phyloP scores from a whole-genome alignment of 2,797 vertebrate genomes.

The Eulemur rubriventer region DNA sequence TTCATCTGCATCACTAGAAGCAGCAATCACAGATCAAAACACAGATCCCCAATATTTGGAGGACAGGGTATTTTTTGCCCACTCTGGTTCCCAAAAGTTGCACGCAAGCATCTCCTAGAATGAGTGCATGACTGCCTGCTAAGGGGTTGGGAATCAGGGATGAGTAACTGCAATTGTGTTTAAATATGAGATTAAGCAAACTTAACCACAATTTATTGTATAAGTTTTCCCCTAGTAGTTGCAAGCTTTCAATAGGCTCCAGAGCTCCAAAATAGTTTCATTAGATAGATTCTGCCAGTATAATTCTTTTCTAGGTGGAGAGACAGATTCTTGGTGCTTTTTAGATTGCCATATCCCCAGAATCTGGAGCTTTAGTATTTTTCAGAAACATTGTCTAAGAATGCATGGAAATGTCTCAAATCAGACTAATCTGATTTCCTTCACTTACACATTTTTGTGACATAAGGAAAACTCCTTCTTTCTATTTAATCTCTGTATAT shows the following conservation, averaged over 20 bases:
- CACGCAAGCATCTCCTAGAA: background rate
- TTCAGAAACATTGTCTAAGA: background rate
- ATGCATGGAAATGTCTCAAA: background rate
- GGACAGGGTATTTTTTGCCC: background rate
- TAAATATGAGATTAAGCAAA: background rate
- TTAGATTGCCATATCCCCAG: background rate
- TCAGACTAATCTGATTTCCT: background rate
- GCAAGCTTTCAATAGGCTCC: background rate
- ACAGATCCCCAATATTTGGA: background rate
- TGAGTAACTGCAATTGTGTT: background rate
- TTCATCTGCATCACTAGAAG: background rate
- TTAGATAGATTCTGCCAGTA: background rate
- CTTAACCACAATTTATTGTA: background rate
- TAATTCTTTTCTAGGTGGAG: background rate
- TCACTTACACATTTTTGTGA: background rate
- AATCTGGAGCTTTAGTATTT: background rate
- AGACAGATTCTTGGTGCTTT: background rate
- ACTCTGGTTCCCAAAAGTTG: background rate
- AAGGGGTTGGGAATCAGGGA: no score
- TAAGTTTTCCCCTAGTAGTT: background rate
- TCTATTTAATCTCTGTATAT: background rate
- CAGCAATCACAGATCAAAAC: background rate
- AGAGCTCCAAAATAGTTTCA: background rate
- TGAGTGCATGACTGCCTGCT: background rate
- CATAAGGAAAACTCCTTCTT: background rate